Conservation (phyloP, 2,797 vertebrate species). For the Rhinichthys osculus region DNA sequence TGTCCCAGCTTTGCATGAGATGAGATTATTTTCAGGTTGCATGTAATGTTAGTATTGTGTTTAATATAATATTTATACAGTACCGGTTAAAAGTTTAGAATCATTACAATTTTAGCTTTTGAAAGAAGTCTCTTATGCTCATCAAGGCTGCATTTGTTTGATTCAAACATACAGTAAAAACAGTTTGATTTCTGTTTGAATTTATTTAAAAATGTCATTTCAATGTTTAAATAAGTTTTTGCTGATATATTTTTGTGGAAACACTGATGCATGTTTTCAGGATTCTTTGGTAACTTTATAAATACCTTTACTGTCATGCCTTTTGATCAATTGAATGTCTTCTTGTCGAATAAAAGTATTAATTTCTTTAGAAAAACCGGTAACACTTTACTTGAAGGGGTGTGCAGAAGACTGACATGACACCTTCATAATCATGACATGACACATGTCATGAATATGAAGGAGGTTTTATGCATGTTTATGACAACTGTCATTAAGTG, state of each 20-base stretch:
- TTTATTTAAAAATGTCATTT: background rate
- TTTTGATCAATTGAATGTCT: background rate
- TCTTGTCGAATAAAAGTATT: background rate
- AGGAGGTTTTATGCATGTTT: no score
- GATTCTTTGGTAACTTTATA: background rate
- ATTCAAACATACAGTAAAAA: background rate
- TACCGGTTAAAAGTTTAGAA: background rate
- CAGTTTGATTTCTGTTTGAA: background rate
- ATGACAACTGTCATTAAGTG: no score
- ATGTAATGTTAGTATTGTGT: background rate
- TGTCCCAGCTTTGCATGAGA: background rate
- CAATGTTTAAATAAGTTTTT: background rate
- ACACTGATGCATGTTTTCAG: background rate
- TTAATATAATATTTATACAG: background rate
- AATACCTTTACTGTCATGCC: background rate
- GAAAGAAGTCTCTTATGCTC: background rate
- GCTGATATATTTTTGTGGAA: background rate
- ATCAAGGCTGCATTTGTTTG: background rate
- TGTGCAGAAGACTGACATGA: no score
- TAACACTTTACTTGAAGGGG: no score
- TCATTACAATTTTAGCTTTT: background rate
- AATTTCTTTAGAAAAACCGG: background rate
- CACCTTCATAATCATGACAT: no score
- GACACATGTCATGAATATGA: no score
- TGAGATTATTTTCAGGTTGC: background rate